These are phyloP conservation scores for Calliphora vicina DNA, from an alignment of 1,140 invertebrate species.

Conservation along the genomic window DNA sequence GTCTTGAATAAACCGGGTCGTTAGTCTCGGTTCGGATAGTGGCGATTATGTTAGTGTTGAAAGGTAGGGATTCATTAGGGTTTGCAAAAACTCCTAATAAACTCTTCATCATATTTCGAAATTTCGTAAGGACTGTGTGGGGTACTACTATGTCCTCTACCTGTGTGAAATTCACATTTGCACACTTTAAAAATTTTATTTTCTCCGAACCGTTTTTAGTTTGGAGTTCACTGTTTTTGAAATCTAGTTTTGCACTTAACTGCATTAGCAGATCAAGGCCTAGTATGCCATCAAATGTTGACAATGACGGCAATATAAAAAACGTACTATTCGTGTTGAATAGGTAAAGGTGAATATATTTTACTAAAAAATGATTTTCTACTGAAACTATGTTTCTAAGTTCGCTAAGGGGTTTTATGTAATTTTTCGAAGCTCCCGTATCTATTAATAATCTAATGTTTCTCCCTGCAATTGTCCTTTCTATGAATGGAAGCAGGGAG, in stretches of 20 bases:
- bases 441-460: constrained; percentile 38
- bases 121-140: too few species aligned
- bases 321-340: constrained; percentile 18
- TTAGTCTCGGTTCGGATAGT: too few species aligned
- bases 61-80: too few species aligned
- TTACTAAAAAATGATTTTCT: neutral
- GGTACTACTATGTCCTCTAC: too few species aligned
- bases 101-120: too few species aligned
- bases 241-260: constrained; percentile 17
- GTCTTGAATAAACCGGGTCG: too few species aligned
- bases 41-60: too few species aligned
- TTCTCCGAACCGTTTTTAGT: too few species aligned
- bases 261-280: constrained; percentile 31
- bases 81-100: too few species aligned
- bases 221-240: constrained; percentile 30
- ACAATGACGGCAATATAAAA: neutral
- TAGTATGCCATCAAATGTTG: constrained; percentile 37
- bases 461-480: constrained; percentile 20
- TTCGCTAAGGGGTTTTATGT: constrained; percentile 24
- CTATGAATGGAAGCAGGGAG: neutral
- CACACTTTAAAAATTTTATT: neutral
- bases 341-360: neutral
- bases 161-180: neutral
- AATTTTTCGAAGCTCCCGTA: constrained; percentile 38
- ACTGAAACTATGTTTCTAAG: neutral